phyloP scores from a whole-genome alignment of 2,797 vertebrate genomes.

The Acestrorhynchus altus region DNA sequence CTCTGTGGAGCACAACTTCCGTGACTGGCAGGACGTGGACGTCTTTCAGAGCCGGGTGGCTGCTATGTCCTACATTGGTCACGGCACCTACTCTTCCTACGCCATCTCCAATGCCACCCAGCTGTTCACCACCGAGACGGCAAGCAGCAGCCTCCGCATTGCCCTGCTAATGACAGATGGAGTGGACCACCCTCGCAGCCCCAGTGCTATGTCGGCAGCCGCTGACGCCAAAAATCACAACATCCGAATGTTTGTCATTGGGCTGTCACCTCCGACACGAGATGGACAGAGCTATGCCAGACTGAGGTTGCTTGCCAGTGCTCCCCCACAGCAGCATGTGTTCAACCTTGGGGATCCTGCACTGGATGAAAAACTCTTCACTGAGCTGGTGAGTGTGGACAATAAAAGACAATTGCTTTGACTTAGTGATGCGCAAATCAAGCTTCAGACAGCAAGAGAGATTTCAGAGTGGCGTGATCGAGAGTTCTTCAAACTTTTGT shows the following conservation, averaged over 20 bases:
- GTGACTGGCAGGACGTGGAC: conserved; percentile 85
- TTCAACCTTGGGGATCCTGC: conserved; percentile 79
- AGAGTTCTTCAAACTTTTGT: too few species aligned
- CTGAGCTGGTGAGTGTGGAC: conserved; percentile 81
- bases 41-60: conserved; percentile 81
- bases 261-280: conserved; percentile 69
- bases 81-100: conserved; percentile 86
- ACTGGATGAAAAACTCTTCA: conserved; percentile 73
- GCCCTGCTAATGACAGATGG: conserved; percentile 85
- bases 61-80: conserved; percentile 83
- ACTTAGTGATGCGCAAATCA: too few species aligned
- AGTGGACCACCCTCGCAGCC: conserved; percentile 86
- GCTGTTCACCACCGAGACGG: conserved; percentile 80
- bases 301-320: conserved; percentile 82
- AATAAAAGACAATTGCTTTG: neutral
- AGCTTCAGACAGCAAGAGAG: neutral
- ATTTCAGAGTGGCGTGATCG: neutral
- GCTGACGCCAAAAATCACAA: conserved; percentile 81
- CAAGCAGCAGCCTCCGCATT: conserved; percentile 77
- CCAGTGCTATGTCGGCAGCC: conserved; percentile 75
- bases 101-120: conserved; percentile 85
- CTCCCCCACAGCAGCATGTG: conserved; percentile 72
- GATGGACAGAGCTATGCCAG: conserved; percentile 68
- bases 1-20: conserved; percentile 82
- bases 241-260: conserved; percentile 82